These are phyloP conservation scores for Electrona antarctica DNA, from an alignment of 2,113 vertebrate species.

Conservation along the genomic window DNA sequence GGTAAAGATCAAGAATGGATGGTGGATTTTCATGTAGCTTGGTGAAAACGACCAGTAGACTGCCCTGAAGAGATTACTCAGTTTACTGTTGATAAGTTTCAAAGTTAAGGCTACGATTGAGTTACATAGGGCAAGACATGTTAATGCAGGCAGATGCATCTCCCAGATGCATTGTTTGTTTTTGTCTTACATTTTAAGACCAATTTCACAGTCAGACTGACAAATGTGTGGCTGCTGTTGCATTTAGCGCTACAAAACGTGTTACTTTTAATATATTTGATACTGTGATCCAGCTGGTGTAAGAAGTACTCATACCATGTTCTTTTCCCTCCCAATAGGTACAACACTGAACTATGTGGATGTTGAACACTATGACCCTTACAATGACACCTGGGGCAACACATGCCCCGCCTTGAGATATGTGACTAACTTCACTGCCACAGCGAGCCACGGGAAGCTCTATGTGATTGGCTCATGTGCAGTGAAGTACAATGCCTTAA, in stretches of 20 bases:
- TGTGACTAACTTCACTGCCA: conserved; percentile 91
- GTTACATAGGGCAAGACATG: too few species aligned
- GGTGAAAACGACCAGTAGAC: too few species aligned
- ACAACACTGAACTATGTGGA: conserved; percentile 86
- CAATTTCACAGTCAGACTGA: neutral
- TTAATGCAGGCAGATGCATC: neutral
- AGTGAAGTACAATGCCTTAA: conserved; percentile 91
- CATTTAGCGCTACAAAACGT: neutral
- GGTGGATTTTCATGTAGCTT: too few species aligned
- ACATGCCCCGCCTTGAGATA: conserved; percentile 89
- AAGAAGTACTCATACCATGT: neutral
- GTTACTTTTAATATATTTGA: neutral
- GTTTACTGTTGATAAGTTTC: too few species aligned
- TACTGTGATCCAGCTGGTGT: neutral
- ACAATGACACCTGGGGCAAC: conserved; percentile 85
- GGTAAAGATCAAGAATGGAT: too few species aligned
- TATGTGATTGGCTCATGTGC: conserved; percentile 96
- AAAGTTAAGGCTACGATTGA: too few species aligned
- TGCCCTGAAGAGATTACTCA: too few species aligned
- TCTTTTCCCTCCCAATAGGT: conserved; percentile 72
- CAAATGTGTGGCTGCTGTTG: neutral
- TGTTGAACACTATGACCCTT: conserved; percentile 93
- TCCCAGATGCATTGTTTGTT: conserved; percentile 3
- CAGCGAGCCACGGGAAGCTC: conserved; percentile 87
- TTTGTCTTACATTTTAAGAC: neutral